Evolutionary conservation across 2,797 vertebrate species (phyloP).

Genomic region (Pogonophryne albipinna): DNA sequence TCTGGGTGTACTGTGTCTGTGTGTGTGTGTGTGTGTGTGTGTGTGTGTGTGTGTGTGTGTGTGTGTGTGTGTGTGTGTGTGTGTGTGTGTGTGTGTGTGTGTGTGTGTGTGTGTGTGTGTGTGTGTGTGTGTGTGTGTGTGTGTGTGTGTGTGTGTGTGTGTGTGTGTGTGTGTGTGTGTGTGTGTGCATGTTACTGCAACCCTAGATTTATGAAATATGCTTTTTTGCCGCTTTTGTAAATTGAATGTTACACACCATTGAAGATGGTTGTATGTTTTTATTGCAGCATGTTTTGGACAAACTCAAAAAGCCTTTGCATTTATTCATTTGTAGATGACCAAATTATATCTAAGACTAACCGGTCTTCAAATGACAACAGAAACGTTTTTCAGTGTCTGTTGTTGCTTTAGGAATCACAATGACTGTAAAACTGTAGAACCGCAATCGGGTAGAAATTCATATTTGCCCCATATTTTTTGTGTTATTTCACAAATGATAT

Average conservation of each 20-base stretch:
- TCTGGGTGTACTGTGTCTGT: background rate
- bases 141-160: no score
- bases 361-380: no score
- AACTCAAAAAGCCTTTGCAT: no score
- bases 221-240: constrained; percentile 15
- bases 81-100: background rate
- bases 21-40: constrained; percentile 4
- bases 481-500: no score
- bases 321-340: background rate
- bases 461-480: background rate
- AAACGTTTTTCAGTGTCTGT: no score
- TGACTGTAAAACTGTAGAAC: background rate
- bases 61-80: background rate
- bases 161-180: no score
- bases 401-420: background rate
- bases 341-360: background rate
- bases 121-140: no score
- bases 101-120: background rate
- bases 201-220: constrained; percentile 13
- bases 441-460: background rate
- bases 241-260: constrained; percentile 18
- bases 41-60: constrained; percentile 5
- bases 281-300: background rate
- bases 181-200: constrained; percentile 7
- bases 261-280: constrained; percentile 9